Evolutionary conservation across 2,888 invertebrate species (phyloP).

Genomic region (Nysson spinosus): DNA sequence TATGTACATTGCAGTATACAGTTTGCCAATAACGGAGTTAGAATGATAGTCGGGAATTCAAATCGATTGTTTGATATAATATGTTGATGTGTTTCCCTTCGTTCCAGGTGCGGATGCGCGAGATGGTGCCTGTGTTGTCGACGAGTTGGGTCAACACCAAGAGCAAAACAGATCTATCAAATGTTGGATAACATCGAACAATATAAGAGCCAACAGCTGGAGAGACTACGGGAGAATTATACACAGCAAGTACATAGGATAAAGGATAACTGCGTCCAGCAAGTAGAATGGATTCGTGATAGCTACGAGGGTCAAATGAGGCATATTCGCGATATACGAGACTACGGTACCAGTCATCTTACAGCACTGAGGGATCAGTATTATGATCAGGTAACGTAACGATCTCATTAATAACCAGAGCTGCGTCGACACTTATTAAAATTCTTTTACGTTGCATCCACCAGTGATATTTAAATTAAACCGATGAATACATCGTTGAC

Average conservation of each 20-base stretch:
- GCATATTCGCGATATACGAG: conserved; percentile 91
- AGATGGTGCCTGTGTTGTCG: conserved; percentile 88
- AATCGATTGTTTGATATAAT: conserved; percentile 16
- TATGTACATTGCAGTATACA: not conserved
- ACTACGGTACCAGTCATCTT: conserved; percentile 93
- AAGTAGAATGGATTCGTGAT: conserved; percentile 95
- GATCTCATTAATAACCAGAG: not conserved
- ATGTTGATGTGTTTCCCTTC: conserved; percentile 13
- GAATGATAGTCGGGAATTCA: too few relatives aligned
- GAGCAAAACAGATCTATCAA: conserved; percentile 89
- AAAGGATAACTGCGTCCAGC: conserved; percentile 94
- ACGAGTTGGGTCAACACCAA: conserved; percentile 84
- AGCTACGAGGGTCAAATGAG: conserved; percentile 93
- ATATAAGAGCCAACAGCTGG: conserved; percentile 93
- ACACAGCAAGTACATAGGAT: conserved; percentile 94
- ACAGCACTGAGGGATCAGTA: conserved; percentile 93
- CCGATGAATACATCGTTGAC: too few relatives aligned
- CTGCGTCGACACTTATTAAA: too few relatives aligned
- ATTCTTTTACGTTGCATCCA: too few relatives aligned
- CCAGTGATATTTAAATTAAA: too few relatives aligned
- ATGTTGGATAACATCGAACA: conserved; percentile 94
- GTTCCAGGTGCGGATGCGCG: conserved; percentile 85
- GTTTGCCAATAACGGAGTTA: too few relatives aligned
- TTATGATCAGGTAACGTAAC: conserved; percentile 87
- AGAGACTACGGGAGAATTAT: conserved; percentile 93